Percentiles rank a stretch among this genome's conserved stretches.
These are phyloP conservation scores for Microcaecilia unicolor DNA, from an alignment of 2,797 vertebrate species.

Conservation along the genomic window DNA sequence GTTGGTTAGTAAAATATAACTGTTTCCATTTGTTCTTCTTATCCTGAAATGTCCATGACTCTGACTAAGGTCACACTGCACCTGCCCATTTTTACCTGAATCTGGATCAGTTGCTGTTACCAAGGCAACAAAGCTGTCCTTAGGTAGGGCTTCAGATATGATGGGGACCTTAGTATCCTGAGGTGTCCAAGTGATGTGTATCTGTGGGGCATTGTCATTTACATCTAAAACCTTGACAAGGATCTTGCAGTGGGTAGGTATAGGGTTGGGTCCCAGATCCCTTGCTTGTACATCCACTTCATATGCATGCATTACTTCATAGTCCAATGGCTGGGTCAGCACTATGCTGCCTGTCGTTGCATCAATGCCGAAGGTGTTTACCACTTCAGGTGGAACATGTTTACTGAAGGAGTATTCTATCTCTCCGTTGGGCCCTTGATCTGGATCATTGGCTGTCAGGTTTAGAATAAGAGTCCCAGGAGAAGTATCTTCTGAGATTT, in stretches of 20 bases:
- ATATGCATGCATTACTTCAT: conserved; percentile 62
- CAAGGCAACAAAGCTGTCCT: conserved; percentile 80
- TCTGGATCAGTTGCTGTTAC: conserved; percentile 78
- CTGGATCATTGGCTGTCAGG: conserved; percentile 75
- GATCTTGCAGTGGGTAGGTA: conserved; percentile 81
- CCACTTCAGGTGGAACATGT: conserved; percentile 59
- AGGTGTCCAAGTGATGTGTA: conserved; percentile 70
- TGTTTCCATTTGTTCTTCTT: conserved; percentile 67
- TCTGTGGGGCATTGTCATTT: conserved; percentile 75
- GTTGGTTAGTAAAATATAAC: conserved; percentile 77
- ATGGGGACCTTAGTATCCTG: conserved; percentile 50
- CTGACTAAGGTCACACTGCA: conserved; percentile 59
- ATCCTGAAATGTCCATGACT: conserved; percentile 70
- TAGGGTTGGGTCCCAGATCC: conserved; percentile 75
- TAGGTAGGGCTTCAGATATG: conserved; percentile 66
- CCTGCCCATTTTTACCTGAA: conserved; percentile 70
- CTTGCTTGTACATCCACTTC: conserved; percentile 78
- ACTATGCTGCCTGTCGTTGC: conserved; percentile 60
- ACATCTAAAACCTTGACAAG: conserved; percentile 74
- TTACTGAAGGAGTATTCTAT: conserved; percentile 81
- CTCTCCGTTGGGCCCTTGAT: conserved; percentile 82
- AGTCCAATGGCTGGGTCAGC: conserved; percentile 66
- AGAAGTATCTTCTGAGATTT: conserved; percentile 68
- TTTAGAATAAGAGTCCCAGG: conserved; percentile 70
- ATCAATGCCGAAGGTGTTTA: conserved; percentile 65